Base-by-base conservation (phyloP, 2,797 vertebrate species). In the Epinephelus coioides region DNA sequence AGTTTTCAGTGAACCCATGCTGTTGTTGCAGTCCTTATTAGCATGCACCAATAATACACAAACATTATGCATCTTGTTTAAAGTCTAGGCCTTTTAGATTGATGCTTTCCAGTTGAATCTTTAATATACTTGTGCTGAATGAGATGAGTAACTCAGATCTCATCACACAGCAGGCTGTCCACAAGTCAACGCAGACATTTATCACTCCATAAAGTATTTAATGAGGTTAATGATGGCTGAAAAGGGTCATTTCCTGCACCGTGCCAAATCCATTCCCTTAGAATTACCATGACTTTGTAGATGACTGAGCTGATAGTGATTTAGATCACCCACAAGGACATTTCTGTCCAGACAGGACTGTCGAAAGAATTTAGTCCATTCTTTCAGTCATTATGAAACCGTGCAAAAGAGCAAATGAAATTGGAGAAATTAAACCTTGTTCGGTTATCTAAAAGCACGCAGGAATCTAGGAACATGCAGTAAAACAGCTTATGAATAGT, bases 341-440 rank as follows among this genome's bases (percentile, higher is more conserved):
- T 34, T n/a, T 34, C 14, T 56, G 65, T 82, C 69, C 50, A 71
- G 69, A 80, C 69, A 53, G 13, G 4, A 13, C 12, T 62, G 23
- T 30, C 54, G 13, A 57, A 73, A 62, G 23, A 30, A 67, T 46
- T 4, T 2, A 21, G 43, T 34, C 38, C 14, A 15, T 44, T 65
- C 9, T 61, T 34, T 46, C 23, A 18, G n/a, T 62, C 15, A 27
- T 79, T 63, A 6, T 27, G 56, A 40, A 71, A 73, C n/a, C 63
- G 46, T 67, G 82, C 47, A 9, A 76, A 70, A 81, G 50, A 76
- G 50, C 53, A 46, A 51, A 65, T 68, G 13, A 47, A 57, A 61
- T n/a, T 18, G 5, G 63, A 6, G n/a, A 60, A 46, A 46, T 43
- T 6, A 19, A 64, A 38, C 11, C 19, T 21, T 57, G 9, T 44